Conservation (phyloP, 2,888 invertebrate genomes). For the Spicauda simplicius region DNA sequence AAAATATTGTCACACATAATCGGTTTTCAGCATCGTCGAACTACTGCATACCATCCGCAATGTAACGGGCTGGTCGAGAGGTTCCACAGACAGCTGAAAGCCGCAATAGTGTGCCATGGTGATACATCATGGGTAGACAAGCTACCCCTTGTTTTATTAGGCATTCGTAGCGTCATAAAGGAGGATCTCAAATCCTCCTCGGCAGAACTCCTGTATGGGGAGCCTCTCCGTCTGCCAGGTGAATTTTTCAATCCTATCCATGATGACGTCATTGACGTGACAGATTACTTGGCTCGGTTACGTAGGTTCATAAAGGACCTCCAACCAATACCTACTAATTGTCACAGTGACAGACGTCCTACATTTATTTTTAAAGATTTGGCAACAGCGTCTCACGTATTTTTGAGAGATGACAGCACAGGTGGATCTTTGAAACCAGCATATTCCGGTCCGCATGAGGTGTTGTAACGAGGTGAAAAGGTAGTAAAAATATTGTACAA, state of each 20-base stretch:
- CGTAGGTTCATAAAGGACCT: no score
- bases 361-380: no score
- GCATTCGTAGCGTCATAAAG: slow-evolving; percentile 35
- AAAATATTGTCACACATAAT: slow-evolving; percentile 31
- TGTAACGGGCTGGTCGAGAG: slow-evolving; percentile 48
- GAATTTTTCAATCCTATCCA: no score
- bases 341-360: no score
- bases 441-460: slow-evolving; percentile 48
- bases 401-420: slow-evolving; percentile 44
- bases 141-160: slow-evolving; percentile 37
- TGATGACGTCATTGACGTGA: no score
- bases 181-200: slow-evolving; percentile 42
- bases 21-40: slow-evolving; percentile 42
- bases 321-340: no score
- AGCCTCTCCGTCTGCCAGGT: slow-evolving; percentile 43
- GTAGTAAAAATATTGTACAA: slow-evolving; percentile 42
- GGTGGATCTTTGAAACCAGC: slow-evolving; percentile 46
- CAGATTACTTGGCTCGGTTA: no score
- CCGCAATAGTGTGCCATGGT: slow-evolving; percentile 37
- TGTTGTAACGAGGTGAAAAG: slow-evolving; percentile 43
- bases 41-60: no score
- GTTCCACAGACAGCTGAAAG: slow-evolving; percentile 41
- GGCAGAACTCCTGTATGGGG: slow-evolving; percentile 45
- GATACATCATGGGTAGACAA: neutral
- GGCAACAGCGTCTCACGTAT: slow-evolving; percentile 39